phyloP scores from a whole-genome alignment of 2,888 invertebrate genomes.

The Mesoligia furuncula region DNA sequence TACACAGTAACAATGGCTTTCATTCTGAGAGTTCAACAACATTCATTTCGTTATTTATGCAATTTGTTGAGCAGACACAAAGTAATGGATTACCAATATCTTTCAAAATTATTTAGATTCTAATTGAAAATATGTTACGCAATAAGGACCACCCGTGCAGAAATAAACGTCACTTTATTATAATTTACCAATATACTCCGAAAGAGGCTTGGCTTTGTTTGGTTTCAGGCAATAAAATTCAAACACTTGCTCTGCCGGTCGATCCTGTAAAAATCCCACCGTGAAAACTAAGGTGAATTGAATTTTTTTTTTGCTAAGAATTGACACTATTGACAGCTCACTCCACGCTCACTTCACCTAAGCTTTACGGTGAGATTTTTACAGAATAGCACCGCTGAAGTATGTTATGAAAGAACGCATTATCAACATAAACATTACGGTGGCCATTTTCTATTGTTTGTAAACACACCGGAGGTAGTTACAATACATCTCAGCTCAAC shows the following conservation, averaged over 20 bases:
- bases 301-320: too few relatives aligned
- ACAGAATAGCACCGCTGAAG: too few relatives aligned
- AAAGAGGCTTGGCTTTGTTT: neutral
- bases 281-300: too few relatives aligned
- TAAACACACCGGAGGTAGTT: constrained; percentile 24
- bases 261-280: too few relatives aligned
- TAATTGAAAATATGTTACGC: neutral
- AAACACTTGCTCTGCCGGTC: too few relatives aligned
- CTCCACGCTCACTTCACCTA: too few relatives aligned
- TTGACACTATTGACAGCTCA: too few relatives aligned
- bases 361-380: too few relatives aligned
- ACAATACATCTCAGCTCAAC: neutral
- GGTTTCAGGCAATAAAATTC: neutral
- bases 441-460: constrained; percentile 20
- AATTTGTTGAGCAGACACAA: too few relatives aligned
- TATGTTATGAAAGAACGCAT: constrained; percentile 7
- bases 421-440: constrained; percentile 1
- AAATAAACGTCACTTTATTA: neutral
- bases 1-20: neutral
- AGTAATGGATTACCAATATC: neutral
- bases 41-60: neutral
- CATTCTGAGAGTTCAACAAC: neutral
- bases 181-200: neutral
- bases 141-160: neutral
- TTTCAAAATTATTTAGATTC: neutral